These are phyloP conservation scores for Diachasma alloeum DNA, from an alignment of 1,140 invertebrate genomes.

Conservation along the genomic window DNA sequence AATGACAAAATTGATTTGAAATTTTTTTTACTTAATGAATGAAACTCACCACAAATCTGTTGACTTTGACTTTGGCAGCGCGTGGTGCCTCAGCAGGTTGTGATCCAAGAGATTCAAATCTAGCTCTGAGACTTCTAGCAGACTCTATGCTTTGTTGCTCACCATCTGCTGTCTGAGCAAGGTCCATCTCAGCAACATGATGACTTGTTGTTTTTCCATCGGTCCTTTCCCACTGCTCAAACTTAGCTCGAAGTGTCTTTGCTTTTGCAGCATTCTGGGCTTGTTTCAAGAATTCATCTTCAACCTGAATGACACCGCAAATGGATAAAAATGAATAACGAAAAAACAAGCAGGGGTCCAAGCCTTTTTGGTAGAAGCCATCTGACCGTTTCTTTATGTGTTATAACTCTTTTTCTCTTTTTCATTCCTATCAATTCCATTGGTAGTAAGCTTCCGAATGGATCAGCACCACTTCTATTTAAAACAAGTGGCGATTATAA, in stretches of 20 bases:
- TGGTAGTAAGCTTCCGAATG: no score
- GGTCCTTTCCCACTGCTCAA: slow-evolving; percentile 88
- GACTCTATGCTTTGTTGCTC: slow-evolving; percentile 77
- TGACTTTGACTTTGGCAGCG: slow-evolving; percentile 74
- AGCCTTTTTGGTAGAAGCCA: no score
- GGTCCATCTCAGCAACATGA: slow-evolving; percentile 61
- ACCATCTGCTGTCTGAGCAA: slow-evolving; percentile 58
- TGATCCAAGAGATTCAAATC: slow-evolving; percentile 82
- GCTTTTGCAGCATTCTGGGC: slow-evolving; percentile 84
- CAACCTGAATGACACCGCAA: slow-evolving; percentile 48
- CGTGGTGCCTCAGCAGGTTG: slow-evolving; percentile 65
- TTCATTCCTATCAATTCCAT: no score
- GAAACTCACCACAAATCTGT: slow-evolving; percentile 84
- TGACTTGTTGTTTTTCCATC: slow-evolving; percentile 67
- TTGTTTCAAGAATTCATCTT: slow-evolving; percentile 73
- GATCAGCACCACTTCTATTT: no score
- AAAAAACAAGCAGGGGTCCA: no score
- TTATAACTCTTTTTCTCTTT: no score
- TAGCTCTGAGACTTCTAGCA: slow-evolving; percentile 80
- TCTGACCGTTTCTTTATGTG: no score
- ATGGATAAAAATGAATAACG: neutral
- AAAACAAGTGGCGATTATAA: no score
- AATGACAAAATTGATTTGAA: neutral
- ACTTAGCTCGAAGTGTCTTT: slow-evolving; percentile 86
- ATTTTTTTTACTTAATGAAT: neutral